Conservation (phyloP, 2,113 vertebrate genomes). For the Tachuris rubrigastra region DNA sequence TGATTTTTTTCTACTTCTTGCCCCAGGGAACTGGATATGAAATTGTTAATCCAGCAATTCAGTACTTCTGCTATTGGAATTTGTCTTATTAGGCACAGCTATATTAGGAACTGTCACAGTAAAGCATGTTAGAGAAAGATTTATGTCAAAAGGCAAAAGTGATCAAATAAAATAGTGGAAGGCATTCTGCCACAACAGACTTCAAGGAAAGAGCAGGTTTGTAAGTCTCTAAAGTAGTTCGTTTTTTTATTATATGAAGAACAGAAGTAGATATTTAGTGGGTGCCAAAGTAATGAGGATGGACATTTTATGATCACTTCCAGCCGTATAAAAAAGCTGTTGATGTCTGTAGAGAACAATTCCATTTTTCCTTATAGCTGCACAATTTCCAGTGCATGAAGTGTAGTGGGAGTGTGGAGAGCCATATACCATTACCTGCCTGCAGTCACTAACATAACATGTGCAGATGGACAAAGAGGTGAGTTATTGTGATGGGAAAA, state of each 20-base stretch:
- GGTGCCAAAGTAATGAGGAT: background rate
- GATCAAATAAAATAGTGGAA: slow-evolving; percentile 36
- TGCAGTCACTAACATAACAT: background rate
- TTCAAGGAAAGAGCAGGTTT: background rate
- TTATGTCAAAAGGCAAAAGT: slow-evolving; percentile 15
- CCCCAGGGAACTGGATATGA: background rate
- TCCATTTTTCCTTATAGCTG: background rate
- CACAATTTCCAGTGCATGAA: background rate
- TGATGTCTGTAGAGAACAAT: background rate
- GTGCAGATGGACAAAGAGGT: background rate
- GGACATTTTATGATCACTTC: background rate
- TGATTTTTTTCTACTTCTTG: background rate
- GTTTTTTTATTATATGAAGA: background rate
- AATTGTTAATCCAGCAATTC: background rate
- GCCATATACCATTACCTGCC: background rate
- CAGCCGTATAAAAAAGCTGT: background rate
- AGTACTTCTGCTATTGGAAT: background rate
- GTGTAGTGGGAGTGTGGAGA: background rate
- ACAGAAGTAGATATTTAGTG: background rate
- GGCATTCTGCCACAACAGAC: background rate
- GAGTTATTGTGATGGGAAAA: background rate
- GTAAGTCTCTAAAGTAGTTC: background rate
- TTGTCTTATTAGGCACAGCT: slow-evolving; percentile 25
- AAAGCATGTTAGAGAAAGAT: background rate
- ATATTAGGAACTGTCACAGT: slow-evolving; percentile 27